Base-by-base conservation (phyloP, 2,888 invertebrate genomes). In the Cryptus armator region DNA sequence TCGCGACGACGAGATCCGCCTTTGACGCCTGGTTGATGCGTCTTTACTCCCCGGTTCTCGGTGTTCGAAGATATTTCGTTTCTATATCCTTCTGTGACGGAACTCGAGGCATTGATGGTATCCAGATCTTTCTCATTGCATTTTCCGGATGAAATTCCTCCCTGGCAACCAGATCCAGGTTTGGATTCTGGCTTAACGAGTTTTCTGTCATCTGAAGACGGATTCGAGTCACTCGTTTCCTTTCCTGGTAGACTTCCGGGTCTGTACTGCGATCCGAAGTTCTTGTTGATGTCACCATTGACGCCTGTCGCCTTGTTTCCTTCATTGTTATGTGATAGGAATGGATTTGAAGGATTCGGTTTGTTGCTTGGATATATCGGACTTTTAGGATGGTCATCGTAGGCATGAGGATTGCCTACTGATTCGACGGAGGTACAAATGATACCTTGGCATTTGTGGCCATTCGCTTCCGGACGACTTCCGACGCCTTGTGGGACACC, bases 21-120 rank as follows among this genome's bases (percentile, higher is more conserved):
- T 53, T 84, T 81, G 46, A 84, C 81, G 6, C 84, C 78, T 10
- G 81, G 7, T 56, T 37, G 53, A 56, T 75, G 70, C 12, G 81
- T 72, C 44, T 84, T 77, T 4, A 51, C 74, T 24, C 81, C 84
- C 10, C 70, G 48, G 10, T 74, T n/a, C 2, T 66, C 44, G n/a
- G 2, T 24, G 2, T 16, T 14, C 4, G 51, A 32, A 0, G 51
- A 29, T 29, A 7, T 37, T 56, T 19, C 19, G 24, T 51, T 53
- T 44, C 32, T 46, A 48, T 48, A 32, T 24, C 51, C 71, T 10
- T 74, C 66, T 9, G 29, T 46, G 6, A 29, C n/a, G 10, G 76
- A 76, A 66, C 44, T 37, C 24, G 53, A 32, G 1, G 3, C 6
- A 66, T 46, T 37, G 0, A 59, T 37, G 12, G 62, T 51, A 9